Evolutionary conservation across 2,113 vertebrate genomes (phyloP).

Genomic region (Colinus virginianus): DNA sequence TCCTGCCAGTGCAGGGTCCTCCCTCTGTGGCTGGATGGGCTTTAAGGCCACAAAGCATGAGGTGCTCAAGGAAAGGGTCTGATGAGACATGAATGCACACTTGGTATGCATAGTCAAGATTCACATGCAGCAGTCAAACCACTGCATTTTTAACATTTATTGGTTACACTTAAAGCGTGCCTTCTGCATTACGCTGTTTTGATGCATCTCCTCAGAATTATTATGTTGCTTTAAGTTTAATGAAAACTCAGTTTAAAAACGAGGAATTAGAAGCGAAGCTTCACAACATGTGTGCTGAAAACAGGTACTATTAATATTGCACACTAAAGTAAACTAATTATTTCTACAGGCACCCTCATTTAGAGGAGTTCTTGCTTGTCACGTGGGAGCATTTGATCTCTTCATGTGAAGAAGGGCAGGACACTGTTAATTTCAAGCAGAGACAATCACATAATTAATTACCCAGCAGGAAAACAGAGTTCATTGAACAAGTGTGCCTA

Average conservation of each 20-base stretch:
- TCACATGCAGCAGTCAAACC: background rate
- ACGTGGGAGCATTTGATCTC: slow-evolving; percentile 20
- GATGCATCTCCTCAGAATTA: background rate
- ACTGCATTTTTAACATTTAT: background rate
- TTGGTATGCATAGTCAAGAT: fast-evolving
- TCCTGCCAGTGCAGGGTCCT: background rate
- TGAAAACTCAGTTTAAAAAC: background rate
- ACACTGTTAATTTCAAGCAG: slow-evolving; percentile 50
- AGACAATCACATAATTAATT: slow-evolving; percentile 61
- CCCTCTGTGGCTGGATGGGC: too few relatives aligned
- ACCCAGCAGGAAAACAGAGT: slow-evolving; percentile 49
- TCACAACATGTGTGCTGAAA: background rate
- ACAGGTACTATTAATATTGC: background rate
- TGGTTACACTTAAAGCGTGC: fast-evolving
- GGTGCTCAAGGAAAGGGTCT: background rate
- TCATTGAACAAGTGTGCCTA: slow-evolving; percentile 30
- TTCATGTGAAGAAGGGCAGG: slow-evolving; percentile 3
- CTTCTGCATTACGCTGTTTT: background rate
- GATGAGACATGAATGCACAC: background rate
- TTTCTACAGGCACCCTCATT: background rate
- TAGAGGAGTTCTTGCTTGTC: slow-evolving; percentile 43
- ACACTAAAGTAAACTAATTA: slow-evolving; percentile 24
- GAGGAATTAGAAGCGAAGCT: background rate
- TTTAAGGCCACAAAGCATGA: background rate
- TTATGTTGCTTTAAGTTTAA: background rate